Evolutionary conservation across 2,113 vertebrate genomes (phyloP).

Genomic region (Hemicordylus capensis): DNA sequence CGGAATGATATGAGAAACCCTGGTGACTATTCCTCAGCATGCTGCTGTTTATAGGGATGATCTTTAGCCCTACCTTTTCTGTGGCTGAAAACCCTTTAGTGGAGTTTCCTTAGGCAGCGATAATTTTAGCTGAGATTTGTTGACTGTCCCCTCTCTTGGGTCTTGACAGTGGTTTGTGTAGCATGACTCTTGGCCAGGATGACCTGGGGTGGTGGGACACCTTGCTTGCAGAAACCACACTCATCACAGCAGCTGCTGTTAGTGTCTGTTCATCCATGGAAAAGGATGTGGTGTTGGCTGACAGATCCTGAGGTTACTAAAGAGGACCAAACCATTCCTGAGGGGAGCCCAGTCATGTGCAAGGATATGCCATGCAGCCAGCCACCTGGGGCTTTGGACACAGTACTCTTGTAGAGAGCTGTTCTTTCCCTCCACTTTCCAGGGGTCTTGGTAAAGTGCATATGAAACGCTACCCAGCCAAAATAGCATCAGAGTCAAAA

Average conservation of each 20-base stretch:
- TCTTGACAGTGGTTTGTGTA: not conserved
- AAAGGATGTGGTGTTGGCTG: not conserved
- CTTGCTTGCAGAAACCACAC: not conserved
- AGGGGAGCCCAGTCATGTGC: not conserved
- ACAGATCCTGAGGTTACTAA: not conserved
- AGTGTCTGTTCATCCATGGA: too few species aligned
- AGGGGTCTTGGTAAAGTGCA: not conserved
- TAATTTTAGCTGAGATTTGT: constrained; percentile 9
- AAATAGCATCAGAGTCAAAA: not conserved
- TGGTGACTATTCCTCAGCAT: not conserved
- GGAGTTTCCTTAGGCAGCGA: not conserved
- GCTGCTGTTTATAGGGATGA: not conserved
- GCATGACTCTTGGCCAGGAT: not conserved
- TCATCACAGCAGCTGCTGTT: not conserved
- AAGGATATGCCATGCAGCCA: not conserved
- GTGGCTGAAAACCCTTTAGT: not conserved
- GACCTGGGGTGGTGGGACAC: not conserved
- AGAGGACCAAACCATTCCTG: not conserved
- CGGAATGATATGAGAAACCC: not conserved
- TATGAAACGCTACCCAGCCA: not conserved
- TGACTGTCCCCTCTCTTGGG: not conserved
- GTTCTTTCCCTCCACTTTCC: not conserved
- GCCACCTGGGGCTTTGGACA: not conserved
- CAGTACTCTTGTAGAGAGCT: not conserved
- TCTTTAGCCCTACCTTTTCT: not conserved